Conservation (phyloP, 2,113 vertebrate species). For the Engraulis encrasicolus region DNA sequence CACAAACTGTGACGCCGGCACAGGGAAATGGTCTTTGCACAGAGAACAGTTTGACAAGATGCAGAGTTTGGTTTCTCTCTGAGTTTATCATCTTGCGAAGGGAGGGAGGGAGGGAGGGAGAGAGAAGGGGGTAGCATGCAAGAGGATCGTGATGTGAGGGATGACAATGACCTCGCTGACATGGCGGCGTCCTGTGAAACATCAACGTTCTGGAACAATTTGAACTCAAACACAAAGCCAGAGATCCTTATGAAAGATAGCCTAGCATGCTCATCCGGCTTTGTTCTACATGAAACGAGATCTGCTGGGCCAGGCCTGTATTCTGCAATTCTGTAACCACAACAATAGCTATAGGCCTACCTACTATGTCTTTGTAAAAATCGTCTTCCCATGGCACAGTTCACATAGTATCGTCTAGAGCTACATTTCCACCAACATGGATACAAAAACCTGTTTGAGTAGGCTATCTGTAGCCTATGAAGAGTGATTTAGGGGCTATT, state of each 20-base stretch:
- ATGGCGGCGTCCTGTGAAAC: background rate
- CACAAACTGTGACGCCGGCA: slow-evolving; percentile 68
- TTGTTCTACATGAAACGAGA: too few species aligned
- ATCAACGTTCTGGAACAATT: background rate
- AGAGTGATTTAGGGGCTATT: too few species aligned
- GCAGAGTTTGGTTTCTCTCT: slow-evolving; percentile 48
- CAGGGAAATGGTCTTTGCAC: slow-evolving; percentile 70
- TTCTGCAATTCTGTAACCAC: too few species aligned
- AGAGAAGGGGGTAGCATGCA: background rate
- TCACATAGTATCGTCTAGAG: too few species aligned
- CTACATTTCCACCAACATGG: too few species aligned
- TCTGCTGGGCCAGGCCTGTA: too few species aligned
- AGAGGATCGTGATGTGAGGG: background rate
- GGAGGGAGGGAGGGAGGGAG: too few species aligned
- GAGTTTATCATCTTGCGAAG: slow-evolving; percentile 64
- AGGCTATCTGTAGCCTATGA: too few species aligned
- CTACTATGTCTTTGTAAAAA: too few species aligned
- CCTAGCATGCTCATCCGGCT: background rate
- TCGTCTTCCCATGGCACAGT: too few species aligned
- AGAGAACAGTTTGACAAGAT: slow-evolving; percentile 52
- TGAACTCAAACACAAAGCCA: background rate
- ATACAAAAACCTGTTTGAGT: too few species aligned
- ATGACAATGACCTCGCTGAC: background rate
- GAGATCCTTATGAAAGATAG: background rate
- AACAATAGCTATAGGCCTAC: too few species aligned